Base-by-base conservation (phyloP, 2,113 vertebrate genomes). In the Caloenas nicobarica region DNA sequence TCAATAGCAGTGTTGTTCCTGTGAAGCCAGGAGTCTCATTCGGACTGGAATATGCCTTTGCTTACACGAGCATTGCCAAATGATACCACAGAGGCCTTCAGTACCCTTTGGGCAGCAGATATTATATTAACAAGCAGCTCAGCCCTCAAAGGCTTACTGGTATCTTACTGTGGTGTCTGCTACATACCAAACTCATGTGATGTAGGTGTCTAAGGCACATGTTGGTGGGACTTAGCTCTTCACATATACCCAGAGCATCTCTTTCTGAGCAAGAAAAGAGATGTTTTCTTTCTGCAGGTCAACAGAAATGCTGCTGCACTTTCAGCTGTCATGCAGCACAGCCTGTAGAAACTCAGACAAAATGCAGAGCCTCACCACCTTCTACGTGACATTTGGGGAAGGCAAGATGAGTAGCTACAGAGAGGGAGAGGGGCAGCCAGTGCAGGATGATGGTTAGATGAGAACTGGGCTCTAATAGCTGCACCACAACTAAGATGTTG, bases 121-220 rank as follows among this genome's bases (percentile, higher is more conserved):
- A n/a, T 31, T 13, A 9, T 0, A 46, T 9, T 31, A 82, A 42
- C 7, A 22, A 64, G 65, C 15, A 58, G 1, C 65, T 70, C 14
- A 46, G n/a, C 31, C 40, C 42, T 54, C 42, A 25, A 36, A 34
- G 53, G 6, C 29, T 74, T 42, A 13, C 53, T 66, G 44, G 3
- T 62, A 5, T 34, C 29, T 46, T 46, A 5, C 11, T 62, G 3
- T 10, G 51, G 28, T 54, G 82, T 36, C 28, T 23, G 11, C 28
- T 46, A 11, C 31, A 5, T 29, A 23, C 22, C 46, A 16, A 36
- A 17, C 14, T 78, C n/a, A 26, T 5, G 13, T 25, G 42, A 50
- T 0, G 0, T 4, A 31, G 9, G 7, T 42, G 16, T 91, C 18
- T 31, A 21, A 44, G 28, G 33, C 48, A 9, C 0, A 0, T 13